Percentiles rank a stretch among this genome's conserved stretches.
phyloP scores from a whole-genome alignment of 1,140 invertebrate species.

The Cyrtorhinus lividipennis region DNA sequence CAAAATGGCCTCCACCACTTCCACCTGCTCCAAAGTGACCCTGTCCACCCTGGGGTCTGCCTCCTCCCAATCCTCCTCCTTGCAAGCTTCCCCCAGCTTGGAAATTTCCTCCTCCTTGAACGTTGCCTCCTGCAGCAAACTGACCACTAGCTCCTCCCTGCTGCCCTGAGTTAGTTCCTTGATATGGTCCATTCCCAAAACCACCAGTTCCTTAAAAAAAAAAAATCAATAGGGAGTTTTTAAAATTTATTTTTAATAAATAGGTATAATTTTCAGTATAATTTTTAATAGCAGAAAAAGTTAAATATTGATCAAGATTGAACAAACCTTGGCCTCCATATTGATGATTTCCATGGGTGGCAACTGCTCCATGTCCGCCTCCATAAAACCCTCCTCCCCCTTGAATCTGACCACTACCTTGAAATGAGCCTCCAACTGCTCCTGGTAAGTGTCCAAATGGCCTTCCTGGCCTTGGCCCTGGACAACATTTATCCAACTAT shows the following conservation, averaged over 20 bases:
- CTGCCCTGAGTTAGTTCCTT: not conserved
- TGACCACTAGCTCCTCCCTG: conserved; percentile 10
- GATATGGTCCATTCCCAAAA: not conserved
- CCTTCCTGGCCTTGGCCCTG: not conserved
- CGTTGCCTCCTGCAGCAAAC: conserved; percentile 7
- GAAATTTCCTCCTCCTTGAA: conserved; percentile 13
- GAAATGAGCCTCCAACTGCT: not conserved
- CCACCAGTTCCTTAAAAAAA: no score
- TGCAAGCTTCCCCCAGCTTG: conserved; percentile 5
- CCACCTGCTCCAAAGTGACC: not conserved
- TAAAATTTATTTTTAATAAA: no score
- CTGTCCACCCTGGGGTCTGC: not conserved
- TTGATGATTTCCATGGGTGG: not conserved
- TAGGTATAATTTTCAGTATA: no score
- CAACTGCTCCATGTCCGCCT: not conserved
- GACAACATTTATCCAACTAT: no score
- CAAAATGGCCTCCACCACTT: conserved; percentile 6
- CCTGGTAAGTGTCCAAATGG: not conserved
- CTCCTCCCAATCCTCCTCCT: not conserved
- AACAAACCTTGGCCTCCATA: not conserved
- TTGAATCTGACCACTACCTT: conserved; percentile 7
- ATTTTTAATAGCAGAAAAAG: no score
- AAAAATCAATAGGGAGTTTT: no score
- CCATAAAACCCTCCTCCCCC: not conserved
- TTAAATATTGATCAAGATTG: no score